Evolutionary conservation across 1,140 invertebrate genomes (phyloP), one percentile per base, ranked within the genome.

Genomic region (Drosophila azteca): DNA sequence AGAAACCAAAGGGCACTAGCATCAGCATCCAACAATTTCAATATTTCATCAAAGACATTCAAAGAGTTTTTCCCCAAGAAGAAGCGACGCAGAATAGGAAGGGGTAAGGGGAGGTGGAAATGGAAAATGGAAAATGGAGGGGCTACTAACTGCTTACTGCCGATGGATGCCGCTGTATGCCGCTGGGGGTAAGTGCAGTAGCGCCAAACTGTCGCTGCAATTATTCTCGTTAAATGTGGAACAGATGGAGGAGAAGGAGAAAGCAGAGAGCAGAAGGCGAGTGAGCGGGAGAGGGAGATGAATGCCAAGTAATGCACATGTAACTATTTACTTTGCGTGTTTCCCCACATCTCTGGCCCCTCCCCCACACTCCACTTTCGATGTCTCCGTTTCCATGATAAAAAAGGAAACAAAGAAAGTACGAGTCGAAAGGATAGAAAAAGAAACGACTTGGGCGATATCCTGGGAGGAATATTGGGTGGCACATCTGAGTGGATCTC

Each of bases 21-120:
- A 66, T 75, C 76, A 79, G 79, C 64, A 54, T 69, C 74, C 57
- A 87, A 79, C 83, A 71, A 88, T 87, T 87, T 87, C 83, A 87
- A 87, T 87, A 87, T 88, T 87, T 87, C 76, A 87, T 87, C 83
- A 87, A 87, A 87, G 83, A 88, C 75, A 83, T 87, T 82, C 79
- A 82, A 79, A 87, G 79, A 74, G 67, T 71, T 52, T 64, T 46
- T 41, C n/a, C 22, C 11, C n/a, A 13, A 9, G 24, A 15, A 44
- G 20, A 20, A 20, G 17, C 17, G 17, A 20, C 24, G 24, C 4
- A 2, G 11, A 0, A 1, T 9, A 15, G 50, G n/a, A 63, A 35
- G 51, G 51, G 66, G 51, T 20, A 20, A 20, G 51, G 51, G 66
- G 51, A 20, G 49, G 43, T 68, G 66, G 35, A 8, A 35, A 35